Conservation (phyloP, 1,140 invertebrate species). For the Scylla paramamosain region DNA sequence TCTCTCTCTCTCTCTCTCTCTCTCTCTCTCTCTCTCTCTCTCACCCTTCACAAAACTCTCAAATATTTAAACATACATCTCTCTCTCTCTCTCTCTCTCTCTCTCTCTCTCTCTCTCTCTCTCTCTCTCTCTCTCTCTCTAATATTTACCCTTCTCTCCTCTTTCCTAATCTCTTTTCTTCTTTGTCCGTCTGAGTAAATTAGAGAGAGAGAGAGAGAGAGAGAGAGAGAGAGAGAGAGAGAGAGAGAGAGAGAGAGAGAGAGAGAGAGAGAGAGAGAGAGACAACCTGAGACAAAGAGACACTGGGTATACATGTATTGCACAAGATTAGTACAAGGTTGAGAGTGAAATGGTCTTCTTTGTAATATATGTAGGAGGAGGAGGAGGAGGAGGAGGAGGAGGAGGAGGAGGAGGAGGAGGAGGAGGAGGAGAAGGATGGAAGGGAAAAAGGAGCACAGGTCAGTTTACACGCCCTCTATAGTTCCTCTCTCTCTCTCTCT, state of each 20-base stretch:
- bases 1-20: neutral
- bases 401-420: neutral
- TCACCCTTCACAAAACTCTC: neutral
- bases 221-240: conserved; percentile 14
- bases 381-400: neutral
- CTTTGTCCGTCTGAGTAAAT: neutral
- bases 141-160: neutral
- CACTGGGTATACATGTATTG: neutral
- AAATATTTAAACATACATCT: neutral
- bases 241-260: conserved; percentile 8
- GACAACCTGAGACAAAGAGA: neutral
- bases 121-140: neutral
- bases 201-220: neutral
- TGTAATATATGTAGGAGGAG: neutral
- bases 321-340: neutral
- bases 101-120: neutral
- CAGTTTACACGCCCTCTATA: conserved; percentile 20
- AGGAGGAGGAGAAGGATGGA: neutral
- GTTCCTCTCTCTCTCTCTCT: neutral
- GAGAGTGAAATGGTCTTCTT: neutral
- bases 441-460: neutral
- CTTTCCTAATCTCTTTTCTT: neutral
- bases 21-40: neutral
- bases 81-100: neutral
- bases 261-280: no score